Evolutionary conservation across 1,140 invertebrate genomes (phyloP).

Genomic region (Cardiocondyla obscurior): DNA sequence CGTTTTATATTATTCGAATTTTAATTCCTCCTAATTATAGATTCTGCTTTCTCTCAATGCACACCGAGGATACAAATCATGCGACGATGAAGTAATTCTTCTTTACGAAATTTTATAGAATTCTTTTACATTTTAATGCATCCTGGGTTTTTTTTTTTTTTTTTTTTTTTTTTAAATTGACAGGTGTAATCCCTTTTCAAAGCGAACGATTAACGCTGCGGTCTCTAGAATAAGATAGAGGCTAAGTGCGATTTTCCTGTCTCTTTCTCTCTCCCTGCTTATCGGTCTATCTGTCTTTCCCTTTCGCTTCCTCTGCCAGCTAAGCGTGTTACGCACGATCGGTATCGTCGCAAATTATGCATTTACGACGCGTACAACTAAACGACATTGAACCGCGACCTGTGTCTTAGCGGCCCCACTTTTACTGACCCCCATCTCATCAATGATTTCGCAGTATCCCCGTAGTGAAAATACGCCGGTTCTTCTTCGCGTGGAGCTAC

Average conservation of each 20-base stretch:
- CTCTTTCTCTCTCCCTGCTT: neutral
- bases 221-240: neutral
- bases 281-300: neutral
- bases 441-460: conserved; percentile 45
- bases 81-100: neutral
- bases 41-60: conserved; percentile 31
- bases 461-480: conserved; percentile 24
- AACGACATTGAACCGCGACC: conserved; percentile 70
- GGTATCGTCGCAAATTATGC: conserved; percentile 60
- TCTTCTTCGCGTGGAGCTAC: neutral
- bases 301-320: neutral
- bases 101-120: conserved; percentile 1
- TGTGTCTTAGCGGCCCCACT: conserved; percentile 44
- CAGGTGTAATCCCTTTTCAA: neutral
- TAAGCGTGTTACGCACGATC: conserved; percentile 50
- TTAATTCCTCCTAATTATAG: conserved; percentile 13
- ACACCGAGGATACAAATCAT: conserved; percentile 2
- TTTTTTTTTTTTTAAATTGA: conserved; percentile 7
- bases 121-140: neutral
- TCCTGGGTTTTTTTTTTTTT: too few relatives aligned
- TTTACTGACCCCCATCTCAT: conserved; percentile 57
- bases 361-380: conserved; percentile 66
- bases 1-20: conserved; percentile 25
- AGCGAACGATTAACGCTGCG: neutral
- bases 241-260: neutral